phyloP scores from a whole-genome alignment of 2,888 invertebrate genomes.

The Trichogramma dendrolimi region DNA sequence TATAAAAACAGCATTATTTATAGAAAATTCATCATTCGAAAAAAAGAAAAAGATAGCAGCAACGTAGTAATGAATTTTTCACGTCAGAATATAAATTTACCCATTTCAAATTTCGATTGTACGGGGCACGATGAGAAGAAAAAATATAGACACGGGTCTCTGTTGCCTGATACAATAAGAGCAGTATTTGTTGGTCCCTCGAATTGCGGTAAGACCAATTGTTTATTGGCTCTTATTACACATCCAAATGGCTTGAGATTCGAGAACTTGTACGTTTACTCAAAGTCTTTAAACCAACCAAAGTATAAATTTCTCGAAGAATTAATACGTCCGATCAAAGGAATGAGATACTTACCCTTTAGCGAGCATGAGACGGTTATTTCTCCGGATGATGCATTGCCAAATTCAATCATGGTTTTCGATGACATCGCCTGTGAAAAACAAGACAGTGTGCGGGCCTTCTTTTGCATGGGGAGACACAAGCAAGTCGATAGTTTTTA shows the following conservation, averaged over 20 bases:
- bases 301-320: slow-evolving; percentile 38
- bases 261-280: slow-evolving; percentile 46
- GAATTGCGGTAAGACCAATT: slow-evolving; percentile 47
- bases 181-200: slow-evolving; percentile 43
- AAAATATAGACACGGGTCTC: slow-evolving; percentile 21
- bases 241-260: slow-evolving; percentile 44
- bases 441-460: slow-evolving; percentile 29
- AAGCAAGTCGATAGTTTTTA: slow-evolving; percentile 42
- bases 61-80: too few species aligned
- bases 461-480: slow-evolving; percentile 33
- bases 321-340: slow-evolving; percentile 31
- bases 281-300: slow-evolving; percentile 38
- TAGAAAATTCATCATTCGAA: too few species aligned
- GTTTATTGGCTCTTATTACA: slow-evolving; percentile 39
- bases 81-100: too few species aligned
- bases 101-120: not conserved
- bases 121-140: not conserved
- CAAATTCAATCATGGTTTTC: slow-evolving; percentile 41
- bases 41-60: too few species aligned
- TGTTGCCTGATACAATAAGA: slow-evolving; percentile 28
- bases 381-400: slow-evolving; percentile 2
- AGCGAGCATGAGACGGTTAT: slow-evolving; percentile 19
- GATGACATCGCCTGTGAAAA: slow-evolving; percentile 45
- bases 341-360: slow-evolving; percentile 20
- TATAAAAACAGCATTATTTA: too few species aligned